These are phyloP conservation scores for Caenorhabditis sp. DNA, from an alignment of 2,888 invertebrate species.

Conservation along the genomic window DNA sequence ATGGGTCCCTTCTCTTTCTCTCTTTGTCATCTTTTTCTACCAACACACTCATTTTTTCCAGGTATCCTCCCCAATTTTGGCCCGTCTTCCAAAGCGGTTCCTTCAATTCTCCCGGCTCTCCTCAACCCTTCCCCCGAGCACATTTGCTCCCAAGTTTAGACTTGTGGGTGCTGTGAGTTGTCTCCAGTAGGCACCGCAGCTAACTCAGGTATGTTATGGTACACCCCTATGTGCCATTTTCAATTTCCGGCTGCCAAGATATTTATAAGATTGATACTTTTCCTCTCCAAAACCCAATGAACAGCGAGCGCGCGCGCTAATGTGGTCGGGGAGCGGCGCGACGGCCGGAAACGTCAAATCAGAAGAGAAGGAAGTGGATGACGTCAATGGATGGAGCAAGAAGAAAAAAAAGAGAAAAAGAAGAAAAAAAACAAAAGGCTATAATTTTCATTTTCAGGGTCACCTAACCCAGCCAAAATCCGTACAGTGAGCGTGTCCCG, in stretches of 20 bases:
- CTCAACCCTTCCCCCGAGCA: constrained; percentile 12
- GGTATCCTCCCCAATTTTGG: background rate
- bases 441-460: constrained; percentile 42
- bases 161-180: constrained; percentile 68
- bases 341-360: constrained; percentile 5
- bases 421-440: background rate
- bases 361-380: background rate
- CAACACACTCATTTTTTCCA: background rate
- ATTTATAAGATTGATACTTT: background rate
- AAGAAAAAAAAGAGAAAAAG: background rate
- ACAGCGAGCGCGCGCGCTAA: background rate
- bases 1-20: background rate
- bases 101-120: background rate
- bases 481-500: constrained; percentile 52
- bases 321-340: background rate
- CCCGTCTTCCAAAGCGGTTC: background rate
- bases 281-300: no score
- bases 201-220: constrained; percentile 58
- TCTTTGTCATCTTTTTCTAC: background rate
- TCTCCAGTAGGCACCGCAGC: constrained; percentile 46
- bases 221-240: background rate
- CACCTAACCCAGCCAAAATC: constrained; percentile 64
- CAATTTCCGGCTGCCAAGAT: background rate
- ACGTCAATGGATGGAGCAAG: constrained; percentile 6
- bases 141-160: constrained; percentile 44